A percentile compares a stretch with the other conserved stretches of the same genome.
These are phyloP conservation scores for Diabrotica undecimpunctata DNA, from an alignment of 1,140 invertebrate genomes.

Conservation along the genomic window DNA sequence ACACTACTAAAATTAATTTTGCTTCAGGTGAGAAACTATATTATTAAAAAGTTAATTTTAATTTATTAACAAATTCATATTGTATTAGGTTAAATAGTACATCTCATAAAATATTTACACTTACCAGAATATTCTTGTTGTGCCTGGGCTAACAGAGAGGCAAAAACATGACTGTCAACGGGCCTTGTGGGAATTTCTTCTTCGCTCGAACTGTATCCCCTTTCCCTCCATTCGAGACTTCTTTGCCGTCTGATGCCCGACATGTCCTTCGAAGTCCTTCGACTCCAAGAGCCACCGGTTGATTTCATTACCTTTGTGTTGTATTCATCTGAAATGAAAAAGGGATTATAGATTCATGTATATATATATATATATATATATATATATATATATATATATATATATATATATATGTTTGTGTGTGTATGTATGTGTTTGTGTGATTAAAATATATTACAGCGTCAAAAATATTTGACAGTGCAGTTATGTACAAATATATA, in stretches of 20 bases:
- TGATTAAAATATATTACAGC: too few species aligned
- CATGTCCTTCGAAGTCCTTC: constrained; percentile 48
- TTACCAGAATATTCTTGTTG: constrained; percentile 59
- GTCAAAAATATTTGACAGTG: too few species aligned
- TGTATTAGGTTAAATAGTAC: neutral
- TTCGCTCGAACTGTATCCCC: constrained; percentile 62
- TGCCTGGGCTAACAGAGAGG: constrained; percentile 59
- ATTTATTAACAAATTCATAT: neutral
- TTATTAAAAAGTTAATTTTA: too few species aligned
- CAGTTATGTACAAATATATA: too few species aligned
- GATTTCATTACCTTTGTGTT: constrained; percentile 46
- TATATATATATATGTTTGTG: too few species aligned
- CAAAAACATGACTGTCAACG: constrained; percentile 61
- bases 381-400: too few species aligned
- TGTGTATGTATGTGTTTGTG: too few species aligned
- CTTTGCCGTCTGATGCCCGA: constrained; percentile 56
- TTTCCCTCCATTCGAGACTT: constrained; percentile 60
- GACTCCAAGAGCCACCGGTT: constrained; percentile 48
- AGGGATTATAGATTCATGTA: too few species aligned
- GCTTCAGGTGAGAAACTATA: too few species aligned
- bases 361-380: too few species aligned
- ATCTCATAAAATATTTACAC: neutral
- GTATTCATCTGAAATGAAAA: constrained; percentile 5
- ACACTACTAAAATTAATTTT: too few species aligned
- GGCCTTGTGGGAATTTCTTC: constrained; percentile 56